Evolutionary conservation across 2,888 invertebrate species (phyloP).

Genomic region (Malthinus flaveolus): DNA sequence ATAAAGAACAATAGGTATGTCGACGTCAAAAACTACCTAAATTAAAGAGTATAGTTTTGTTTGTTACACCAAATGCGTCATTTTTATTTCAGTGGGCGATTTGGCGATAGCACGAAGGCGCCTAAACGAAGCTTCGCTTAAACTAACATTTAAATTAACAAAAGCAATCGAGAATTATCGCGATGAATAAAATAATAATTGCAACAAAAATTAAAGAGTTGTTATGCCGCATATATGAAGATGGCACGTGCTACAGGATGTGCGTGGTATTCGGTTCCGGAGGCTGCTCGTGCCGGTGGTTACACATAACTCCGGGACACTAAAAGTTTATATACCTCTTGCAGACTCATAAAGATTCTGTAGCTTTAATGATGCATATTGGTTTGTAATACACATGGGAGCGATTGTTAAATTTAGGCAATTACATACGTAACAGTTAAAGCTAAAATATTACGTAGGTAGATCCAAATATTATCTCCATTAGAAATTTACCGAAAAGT

Average conservation of each 20-base stretch:
- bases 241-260: conserved; percentile 55
- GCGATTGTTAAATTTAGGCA: conserved; percentile 7
- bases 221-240: conserved; percentile 25
- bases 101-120: background rate
- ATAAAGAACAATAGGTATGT: conserved; percentile 4
- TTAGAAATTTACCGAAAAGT: no score
- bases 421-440: conserved; percentile 1
- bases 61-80: background rate
- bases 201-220: background rate
- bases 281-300: conserved; percentile 54
- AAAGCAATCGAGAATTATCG: no score
- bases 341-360: conserved; percentile 31
- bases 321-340: conserved; percentile 52
- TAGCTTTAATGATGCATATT: conserved; percentile 23
- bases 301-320: conserved; percentile 53
- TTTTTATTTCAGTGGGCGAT: no score
- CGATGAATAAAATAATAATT: no score
- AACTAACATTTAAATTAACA: no score
- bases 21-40: background rate
- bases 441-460: background rate
- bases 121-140: background rate
- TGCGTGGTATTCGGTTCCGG: conserved; percentile 55
- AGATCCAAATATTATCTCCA: no score
- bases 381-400: conserved; percentile 13
- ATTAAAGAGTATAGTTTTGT: background rate